Percentiles rank a stretch among this genome's conserved stretches.
These are phyloP conservation scores for Pentamera pediparva DNA, from an alignment of 53 echinoderm and acorn worm genomes.

Conservation along the genomic window DNA sequence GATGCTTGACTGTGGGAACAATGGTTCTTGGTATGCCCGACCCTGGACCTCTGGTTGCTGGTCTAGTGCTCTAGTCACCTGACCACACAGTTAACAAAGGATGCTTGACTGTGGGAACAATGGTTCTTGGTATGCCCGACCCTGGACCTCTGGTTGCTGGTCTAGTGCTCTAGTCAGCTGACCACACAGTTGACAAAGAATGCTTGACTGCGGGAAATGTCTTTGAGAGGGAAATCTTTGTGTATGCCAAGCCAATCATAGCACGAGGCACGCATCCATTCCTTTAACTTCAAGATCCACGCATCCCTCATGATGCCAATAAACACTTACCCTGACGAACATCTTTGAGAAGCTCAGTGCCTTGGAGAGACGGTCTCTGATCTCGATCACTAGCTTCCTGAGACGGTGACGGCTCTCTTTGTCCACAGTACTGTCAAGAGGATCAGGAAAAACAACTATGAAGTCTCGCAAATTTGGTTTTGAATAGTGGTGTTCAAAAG, in stretches of 20 bases:
- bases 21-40: too few species aligned
- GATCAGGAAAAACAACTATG: background rate
- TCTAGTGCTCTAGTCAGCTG: too few species aligned
- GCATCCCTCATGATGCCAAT: background rate
- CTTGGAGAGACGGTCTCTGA: conserved; percentile 86
- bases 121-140: too few species aligned
- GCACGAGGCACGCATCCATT: background rate
- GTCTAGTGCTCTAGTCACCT: too few species aligned
- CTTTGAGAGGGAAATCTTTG: background rate
- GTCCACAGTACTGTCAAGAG: conserved; percentile 39
- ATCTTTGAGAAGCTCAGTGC: conserved; percentile 95
- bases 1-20: too few species aligned
- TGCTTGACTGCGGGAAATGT: too few species aligned
- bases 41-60: too few species aligned
- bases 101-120: too few species aligned
- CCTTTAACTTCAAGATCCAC: background rate
- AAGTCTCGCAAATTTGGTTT: background rate
- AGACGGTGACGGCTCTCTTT: conserved; percentile 47
- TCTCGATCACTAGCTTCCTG: conserved; percentile 71
- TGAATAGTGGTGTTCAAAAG: too few species aligned
- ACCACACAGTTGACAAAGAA: background rate
- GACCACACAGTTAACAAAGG: too few species aligned
- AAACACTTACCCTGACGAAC: conserved; percentile 66
- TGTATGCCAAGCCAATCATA: background rate
- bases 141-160: too few species aligned